These are phyloP conservation scores for Dione juno DNA, from an alignment of 2,888 invertebrate genomes.

Conservation along the genomic window DNA sequence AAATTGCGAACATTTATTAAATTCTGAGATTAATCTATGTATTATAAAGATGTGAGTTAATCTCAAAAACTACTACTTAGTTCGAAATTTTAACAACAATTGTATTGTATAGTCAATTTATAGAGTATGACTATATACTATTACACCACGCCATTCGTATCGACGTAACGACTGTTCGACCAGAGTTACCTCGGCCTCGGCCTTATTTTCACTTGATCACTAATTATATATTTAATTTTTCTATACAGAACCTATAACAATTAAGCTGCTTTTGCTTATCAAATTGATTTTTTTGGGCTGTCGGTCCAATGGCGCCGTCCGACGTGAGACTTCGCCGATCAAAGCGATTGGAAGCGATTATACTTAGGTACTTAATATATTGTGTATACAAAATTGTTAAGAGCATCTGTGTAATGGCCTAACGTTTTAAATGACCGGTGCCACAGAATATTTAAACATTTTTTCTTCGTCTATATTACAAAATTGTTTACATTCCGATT, in stretches of 20 bases:
- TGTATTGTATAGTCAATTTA: no score
- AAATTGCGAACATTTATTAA: no score
- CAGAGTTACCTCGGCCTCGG: no score
- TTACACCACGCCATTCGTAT: no score
- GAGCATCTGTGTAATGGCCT: slow-evolving; percentile 24
- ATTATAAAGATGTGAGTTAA: no score
- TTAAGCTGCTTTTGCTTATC: slow-evolving; percentile 34
- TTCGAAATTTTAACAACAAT: no score
- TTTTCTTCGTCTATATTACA: neutral
- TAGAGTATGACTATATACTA: no score
- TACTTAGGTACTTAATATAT: slow-evolving; percentile 54
- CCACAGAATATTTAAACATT: neutral
- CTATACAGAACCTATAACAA: slow-evolving; percentile 34
- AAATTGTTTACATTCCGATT: slow-evolving; percentile 7
- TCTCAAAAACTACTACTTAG: no score
- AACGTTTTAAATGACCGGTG: slow-evolving; percentile 8
- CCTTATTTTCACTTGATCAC: no score
- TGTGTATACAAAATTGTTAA: slow-evolving; percentile 28
- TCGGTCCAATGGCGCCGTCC: slow-evolving; percentile 65
- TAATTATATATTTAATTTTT: no score
- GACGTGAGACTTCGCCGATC: slow-evolving; percentile 59
- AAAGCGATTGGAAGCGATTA: slow-evolving; percentile 72
- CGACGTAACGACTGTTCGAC: no score
- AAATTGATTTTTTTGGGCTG: slow-evolving; percentile 47
- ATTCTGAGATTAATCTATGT: no score